These are phyloP conservation scores for Disparrhopalites patrizii DNA, from an alignment of 2,888 invertebrate genomes.

Conservation along the genomic window DNA sequence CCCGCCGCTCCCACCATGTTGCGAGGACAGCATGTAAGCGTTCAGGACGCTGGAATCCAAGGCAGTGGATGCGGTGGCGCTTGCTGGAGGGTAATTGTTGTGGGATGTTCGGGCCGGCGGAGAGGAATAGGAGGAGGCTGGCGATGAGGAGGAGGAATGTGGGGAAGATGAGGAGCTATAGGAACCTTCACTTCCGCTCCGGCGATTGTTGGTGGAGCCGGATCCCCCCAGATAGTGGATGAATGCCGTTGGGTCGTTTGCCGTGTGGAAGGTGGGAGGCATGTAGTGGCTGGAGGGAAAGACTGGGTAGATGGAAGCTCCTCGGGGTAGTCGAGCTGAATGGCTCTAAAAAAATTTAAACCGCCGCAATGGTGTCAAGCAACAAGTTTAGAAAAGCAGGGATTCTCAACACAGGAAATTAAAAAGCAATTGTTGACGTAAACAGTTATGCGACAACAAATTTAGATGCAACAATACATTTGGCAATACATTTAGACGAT, in stretches of 20 bases:
- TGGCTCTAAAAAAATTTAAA: no score
- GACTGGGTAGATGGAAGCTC: slow-evolving; percentile 32
- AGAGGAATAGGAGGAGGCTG: background rate
- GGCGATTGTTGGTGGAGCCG: background rate
- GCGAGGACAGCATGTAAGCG: slow-evolving; percentile 13
- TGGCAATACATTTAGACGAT: no score
- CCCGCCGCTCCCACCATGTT: background rate
- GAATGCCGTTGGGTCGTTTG: slow-evolving; percentile 25
- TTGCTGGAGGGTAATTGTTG: background rate
- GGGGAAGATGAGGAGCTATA: background rate
- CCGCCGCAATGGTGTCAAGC: no score
- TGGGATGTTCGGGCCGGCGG: background rate
- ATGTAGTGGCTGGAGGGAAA: slow-evolving; percentile 9
- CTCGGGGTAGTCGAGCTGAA: slow-evolving; percentile 10
- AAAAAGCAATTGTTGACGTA: no score
- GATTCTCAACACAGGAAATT: no score
- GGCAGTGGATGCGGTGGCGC: background rate
- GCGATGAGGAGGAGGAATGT: background rate
- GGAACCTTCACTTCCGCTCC: background rate
- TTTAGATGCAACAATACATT: no score
- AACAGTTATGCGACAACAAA: no score
- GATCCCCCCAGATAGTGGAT: slow-evolving; percentile 23
- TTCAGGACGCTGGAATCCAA: slow-evolving; percentile 26
- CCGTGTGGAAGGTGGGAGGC: background rate
- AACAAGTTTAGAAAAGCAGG: no score